These are phyloP conservation scores for Ivindomyrus marchei DNA, from an alignment of 2,113 vertebrate species.

Conservation along the genomic window DNA sequence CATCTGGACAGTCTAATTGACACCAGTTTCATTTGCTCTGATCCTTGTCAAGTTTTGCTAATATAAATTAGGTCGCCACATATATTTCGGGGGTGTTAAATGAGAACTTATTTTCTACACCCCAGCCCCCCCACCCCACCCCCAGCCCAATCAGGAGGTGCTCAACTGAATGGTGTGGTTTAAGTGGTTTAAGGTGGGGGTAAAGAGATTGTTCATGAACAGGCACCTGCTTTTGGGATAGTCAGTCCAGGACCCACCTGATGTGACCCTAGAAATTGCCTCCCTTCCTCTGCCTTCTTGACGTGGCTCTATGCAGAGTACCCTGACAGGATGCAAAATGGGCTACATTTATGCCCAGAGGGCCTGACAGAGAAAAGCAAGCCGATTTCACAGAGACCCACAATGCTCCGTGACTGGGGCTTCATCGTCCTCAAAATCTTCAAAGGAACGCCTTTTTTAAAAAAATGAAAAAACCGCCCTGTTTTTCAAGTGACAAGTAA, in stretches of 20 bases:
- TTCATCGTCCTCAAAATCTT: neutral
- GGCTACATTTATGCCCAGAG: neutral
- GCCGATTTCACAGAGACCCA: neutral
- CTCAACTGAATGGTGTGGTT: neutral
- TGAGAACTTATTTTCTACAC: slow-evolving; percentile 30
- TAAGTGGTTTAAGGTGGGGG: neutral
- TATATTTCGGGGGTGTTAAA: slow-evolving; percentile 56
- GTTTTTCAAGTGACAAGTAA: neutral
- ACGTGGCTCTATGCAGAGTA: neutral
- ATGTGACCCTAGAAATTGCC: neutral
- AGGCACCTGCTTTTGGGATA: slow-evolving; percentile 15
- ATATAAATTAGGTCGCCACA: slow-evolving; percentile 32
- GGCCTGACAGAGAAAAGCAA: neutral
- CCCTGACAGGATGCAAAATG: neutral
- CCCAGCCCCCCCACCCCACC: slow-evolving; percentile 35
- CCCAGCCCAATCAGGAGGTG: neutral
- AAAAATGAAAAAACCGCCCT: neutral
- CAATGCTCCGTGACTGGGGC: neutral
- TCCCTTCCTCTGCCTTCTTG: neutral
- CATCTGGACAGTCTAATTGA: slow-evolving; percentile 52
- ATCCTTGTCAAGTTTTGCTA: slow-evolving; percentile 33
- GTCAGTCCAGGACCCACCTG: neutral
- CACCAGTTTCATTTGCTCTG: slow-evolving; percentile 39
- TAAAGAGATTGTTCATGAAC: slow-evolving; percentile 45
- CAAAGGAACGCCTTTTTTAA: neutral